These are phyloP conservation scores for Tauraco erythrolophus DNA, from an alignment of 2,113 vertebrate species.

Conservation along the genomic window DNA sequence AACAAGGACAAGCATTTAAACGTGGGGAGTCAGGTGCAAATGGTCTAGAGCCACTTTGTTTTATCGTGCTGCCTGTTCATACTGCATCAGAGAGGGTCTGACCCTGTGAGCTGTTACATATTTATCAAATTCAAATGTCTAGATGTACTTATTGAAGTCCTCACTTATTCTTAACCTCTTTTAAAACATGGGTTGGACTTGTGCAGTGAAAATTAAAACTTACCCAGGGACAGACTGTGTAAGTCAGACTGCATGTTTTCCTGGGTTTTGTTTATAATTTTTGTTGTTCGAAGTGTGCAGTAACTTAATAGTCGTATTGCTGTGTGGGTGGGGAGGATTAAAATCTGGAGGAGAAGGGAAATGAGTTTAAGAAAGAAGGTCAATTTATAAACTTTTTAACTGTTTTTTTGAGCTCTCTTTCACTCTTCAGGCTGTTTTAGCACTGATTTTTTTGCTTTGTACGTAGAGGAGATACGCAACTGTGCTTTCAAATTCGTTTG, in stretches of 20 bases:
- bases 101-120: not conserved
- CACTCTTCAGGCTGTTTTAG: not conserved
- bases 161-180: not conserved
- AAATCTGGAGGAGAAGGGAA: not conserved
- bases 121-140: not conserved
- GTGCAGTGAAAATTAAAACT: not conserved
- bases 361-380: not conserved
- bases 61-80: not conserved
- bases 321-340: not conserved
- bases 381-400: not conserved
- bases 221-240: not conserved
- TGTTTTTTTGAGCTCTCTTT: not conserved
- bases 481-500: not conserved
- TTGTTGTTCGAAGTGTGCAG: not conserved
- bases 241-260: not conserved
- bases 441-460: not conserved
- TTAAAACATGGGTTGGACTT: not conserved
- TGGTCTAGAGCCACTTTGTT: not conserved
- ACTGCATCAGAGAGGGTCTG: not conserved
- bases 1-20: not conserved
- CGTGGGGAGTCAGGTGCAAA: not conserved
- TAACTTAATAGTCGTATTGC: rapidly evolving
- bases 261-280: not conserved
- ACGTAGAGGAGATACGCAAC: not conserved
- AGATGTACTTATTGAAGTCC: not conserved